A percentile compares a stretch with the other conserved stretches of the same genome.
Evolutionary conservation across 2,888 invertebrate species (phyloP).

Genomic region (Athalia cordata): DNA sequence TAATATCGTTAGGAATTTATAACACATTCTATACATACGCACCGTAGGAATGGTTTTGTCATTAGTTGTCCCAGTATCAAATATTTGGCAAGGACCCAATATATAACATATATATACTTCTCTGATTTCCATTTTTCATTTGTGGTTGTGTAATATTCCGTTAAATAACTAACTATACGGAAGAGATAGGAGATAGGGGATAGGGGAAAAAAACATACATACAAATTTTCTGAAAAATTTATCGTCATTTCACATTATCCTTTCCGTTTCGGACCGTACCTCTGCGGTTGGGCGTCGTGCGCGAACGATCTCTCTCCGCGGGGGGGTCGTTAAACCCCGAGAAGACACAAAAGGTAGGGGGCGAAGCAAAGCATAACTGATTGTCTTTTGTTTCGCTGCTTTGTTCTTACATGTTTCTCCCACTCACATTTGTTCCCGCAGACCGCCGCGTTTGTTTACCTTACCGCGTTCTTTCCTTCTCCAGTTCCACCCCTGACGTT

Average conservation of each 20-base stretch:
- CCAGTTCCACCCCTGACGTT: neutral
- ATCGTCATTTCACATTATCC: slow-evolving; percentile 13
- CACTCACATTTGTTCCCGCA: slow-evolving; percentile 47
- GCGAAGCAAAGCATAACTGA: slow-evolving; percentile 61
- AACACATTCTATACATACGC: slow-evolving; percentile 2
- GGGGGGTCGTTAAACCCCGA: slow-evolving; percentile 43
- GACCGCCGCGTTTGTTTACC: slow-evolving; percentile 40
- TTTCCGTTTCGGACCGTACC: neutral
- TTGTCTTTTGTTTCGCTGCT: slow-evolving; percentile 61
- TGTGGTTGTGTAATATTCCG: neutral
- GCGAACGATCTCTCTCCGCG: slow-evolving; percentile 30
- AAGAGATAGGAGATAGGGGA: too few species aligned
- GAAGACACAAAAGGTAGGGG: slow-evolving; percentile 45
- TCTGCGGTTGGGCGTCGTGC: slow-evolving; percentile 36
- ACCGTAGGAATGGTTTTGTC: slow-evolving; percentile 36
- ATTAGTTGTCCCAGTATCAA: slow-evolving; percentile 35
- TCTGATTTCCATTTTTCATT: neutral
- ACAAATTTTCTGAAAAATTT: slow-evolving; percentile 26
- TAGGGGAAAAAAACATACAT: neutral
- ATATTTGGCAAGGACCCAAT: slow-evolving; percentile 26
- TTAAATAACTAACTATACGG: too few species aligned
- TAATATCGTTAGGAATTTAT: slow-evolving; percentile 34
- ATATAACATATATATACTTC: neutral
- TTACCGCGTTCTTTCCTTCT: slow-evolving; percentile 16
- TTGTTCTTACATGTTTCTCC: slow-evolving; percentile 58